phyloP scores from a whole-genome alignment of 2,113 vertebrate species.

The Zosterops japonicus region DNA sequence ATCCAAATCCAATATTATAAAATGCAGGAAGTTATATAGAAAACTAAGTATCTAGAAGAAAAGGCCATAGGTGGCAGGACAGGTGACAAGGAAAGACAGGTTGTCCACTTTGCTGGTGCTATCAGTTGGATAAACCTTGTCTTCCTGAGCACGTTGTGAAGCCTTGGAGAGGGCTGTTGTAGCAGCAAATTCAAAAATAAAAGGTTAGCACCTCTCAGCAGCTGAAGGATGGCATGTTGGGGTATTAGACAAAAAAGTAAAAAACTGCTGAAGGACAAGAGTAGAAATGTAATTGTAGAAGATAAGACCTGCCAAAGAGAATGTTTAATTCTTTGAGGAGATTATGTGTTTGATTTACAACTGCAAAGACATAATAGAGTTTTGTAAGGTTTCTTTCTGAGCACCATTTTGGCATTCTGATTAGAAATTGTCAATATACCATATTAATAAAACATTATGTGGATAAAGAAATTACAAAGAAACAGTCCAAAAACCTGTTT shows the following conservation, averaged over 20 bases:
- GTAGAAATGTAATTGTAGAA: neutral
- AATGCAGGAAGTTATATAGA: neutral
- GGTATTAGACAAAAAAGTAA: neutral
- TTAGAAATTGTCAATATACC: slow-evolving; percentile 1
- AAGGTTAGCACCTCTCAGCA: neutral
- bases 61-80: neutral
- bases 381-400: neutral
- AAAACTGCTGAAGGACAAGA: neutral
- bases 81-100: neutral
- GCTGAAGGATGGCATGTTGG: neutral
- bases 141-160: neutral
- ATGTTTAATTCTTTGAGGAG: neutral
- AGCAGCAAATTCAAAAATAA: neutral
- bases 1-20: neutral
- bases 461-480: neutral
- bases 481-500: neutral
- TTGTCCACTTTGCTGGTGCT: neutral
- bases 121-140: neutral
- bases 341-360: neutral
- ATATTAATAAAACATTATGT: neutral
- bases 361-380: neutral
- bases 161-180: neutral
- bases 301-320: neutral
- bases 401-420: neutral
- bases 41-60: neutral